Percentiles rank a stretch among this genome's conserved stretches.
These are phyloP conservation scores for Danio tinwini DNA, from an alignment of 2,797 vertebrate species.

Conservation along the genomic window DNA sequence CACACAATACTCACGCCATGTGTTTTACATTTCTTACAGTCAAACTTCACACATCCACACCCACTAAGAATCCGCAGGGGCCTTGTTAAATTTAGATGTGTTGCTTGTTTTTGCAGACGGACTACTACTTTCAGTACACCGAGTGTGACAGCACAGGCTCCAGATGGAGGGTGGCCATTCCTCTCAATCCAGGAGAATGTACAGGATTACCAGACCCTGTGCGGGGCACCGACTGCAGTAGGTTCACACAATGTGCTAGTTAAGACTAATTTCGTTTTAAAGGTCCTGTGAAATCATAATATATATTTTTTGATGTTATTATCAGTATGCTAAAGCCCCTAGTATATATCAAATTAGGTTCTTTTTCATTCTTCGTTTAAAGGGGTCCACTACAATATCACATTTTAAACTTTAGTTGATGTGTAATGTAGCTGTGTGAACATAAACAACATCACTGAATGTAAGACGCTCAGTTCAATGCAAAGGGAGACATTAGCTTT, in stretches of 20 bases:
- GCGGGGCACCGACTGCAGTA: slow-evolving; percentile 96
- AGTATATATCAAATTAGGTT: no score
- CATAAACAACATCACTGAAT: no score
- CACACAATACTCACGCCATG: neutral
- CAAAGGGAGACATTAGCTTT: no score
- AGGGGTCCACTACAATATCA: no score
- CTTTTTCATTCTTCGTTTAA: no score
- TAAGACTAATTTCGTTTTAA: no score
- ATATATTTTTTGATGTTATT: no score
- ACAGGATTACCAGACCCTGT: slow-evolving; percentile 91
- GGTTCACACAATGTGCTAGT: slow-evolving; percentile 64
- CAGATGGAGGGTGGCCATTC: slow-evolving; percentile 96
- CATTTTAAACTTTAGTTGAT: no score
- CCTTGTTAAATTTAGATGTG: slow-evolving; percentile 41
- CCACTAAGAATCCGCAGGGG: neutral
- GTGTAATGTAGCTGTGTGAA: no score
- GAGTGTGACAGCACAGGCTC: slow-evolving; percentile 96
- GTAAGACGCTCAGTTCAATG: no score
- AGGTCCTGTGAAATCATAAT: no score
- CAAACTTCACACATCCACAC: slow-evolving; percentile 16
- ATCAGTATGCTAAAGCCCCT: no score
- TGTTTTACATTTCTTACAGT: neutral
- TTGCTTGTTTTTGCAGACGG: slow-evolving; percentile 80
- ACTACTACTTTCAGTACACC: slow-evolving; percentile 98
- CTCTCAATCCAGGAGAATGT: slow-evolving; percentile 83